These are phyloP conservation scores for Petrocephalus schoutedeni DNA, from an alignment of 2,797 vertebrate species.

Conservation along the genomic window DNA sequence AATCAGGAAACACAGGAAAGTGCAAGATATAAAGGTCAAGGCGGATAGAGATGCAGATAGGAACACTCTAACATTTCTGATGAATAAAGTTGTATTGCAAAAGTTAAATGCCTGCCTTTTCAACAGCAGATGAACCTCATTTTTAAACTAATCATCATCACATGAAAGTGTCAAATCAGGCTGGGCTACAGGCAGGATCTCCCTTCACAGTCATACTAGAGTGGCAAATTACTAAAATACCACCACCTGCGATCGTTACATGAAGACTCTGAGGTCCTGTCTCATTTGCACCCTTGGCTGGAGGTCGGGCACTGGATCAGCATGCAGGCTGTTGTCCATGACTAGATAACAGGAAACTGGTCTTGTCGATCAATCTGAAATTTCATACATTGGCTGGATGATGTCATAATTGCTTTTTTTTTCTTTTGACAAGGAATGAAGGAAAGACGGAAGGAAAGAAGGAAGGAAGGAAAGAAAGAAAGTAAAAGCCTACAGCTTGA, in stretches of 20 bases:
- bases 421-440: constrained; percentile 31
- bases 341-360: neutral
- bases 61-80: neutral
- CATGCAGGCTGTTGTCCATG: neutral
- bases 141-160: neutral
- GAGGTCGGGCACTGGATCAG: neutral
- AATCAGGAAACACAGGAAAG: neutral
- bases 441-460: constrained; percentile 32
- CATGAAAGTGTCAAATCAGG: neutral
- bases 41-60: neutral
- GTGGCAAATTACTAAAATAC: constrained; percentile 10
- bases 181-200: neutral
- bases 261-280: neutral
- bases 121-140: neutral
- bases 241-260: neutral
- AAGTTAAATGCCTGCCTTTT: neutral
- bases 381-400: constrained; percentile 21
- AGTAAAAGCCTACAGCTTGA: constrained; percentile 35
- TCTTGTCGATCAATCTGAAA: constrained; percentile 9
- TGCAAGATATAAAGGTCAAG: neutral
- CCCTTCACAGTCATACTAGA: neutral
- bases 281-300: neutral
- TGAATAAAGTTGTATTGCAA: neutral
- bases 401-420: constrained; percentile 27
- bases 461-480: constrained; percentile 39